A percentile compares a stretch with the other conserved stretches of the same genome.
These are phyloP conservation scores for Crocodylus rhombifer DNA, from an alignment of 2,797 vertebrate genomes.

Conservation along the genomic window DNA sequence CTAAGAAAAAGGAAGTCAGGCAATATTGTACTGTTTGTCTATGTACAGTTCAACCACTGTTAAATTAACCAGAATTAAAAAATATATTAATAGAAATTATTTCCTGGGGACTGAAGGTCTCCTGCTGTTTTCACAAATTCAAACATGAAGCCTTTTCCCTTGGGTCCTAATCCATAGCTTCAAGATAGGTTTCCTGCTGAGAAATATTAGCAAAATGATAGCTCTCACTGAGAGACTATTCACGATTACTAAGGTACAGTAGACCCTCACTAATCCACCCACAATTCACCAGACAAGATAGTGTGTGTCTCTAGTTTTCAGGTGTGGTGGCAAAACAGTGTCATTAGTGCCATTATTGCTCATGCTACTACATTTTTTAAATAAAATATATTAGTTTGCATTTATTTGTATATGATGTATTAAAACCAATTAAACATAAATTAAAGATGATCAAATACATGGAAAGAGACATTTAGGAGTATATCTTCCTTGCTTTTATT, in stretches of 20 bases:
- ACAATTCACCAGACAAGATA: background rate
- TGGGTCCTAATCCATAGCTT: background rate
- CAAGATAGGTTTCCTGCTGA: background rate
- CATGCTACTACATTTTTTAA: background rate
- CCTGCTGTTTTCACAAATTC: background rate
- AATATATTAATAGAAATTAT: conserved; percentile 10
- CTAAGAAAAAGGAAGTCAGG: background rate
- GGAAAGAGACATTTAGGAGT: background rate
- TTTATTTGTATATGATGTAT: background rate
- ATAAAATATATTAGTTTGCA: background rate
- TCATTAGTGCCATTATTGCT: background rate
- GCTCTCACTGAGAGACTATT: background rate
- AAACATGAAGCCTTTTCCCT: background rate
- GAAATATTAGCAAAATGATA: conserved; percentile 17
- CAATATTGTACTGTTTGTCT: background rate
- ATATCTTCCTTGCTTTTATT: background rate
- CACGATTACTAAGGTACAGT: conserved; percentile 2
- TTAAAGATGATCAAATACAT: background rate
- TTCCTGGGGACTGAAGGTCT: background rate
- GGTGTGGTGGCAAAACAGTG: background rate
- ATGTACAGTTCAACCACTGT: background rate
- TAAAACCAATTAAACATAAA: background rate
- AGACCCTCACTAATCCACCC: background rate
- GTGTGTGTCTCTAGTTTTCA: background rate
- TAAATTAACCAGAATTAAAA: conserved; percentile 26